Conservation (phyloP, 2,113 vertebrate species). For the Hystrix brachyura region DNA sequence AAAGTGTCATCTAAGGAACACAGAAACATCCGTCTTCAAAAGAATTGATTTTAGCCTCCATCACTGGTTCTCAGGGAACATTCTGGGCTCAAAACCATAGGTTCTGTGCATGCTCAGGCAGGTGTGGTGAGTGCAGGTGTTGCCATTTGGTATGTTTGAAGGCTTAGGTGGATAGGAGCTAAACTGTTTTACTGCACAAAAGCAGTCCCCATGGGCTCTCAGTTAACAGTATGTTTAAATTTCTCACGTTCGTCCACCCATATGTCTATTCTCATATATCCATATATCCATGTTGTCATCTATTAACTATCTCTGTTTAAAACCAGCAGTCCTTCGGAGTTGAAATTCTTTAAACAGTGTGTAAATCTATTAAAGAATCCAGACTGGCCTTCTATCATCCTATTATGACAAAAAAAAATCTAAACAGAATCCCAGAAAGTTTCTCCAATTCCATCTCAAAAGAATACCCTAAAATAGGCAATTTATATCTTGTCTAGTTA, state of each 20-base stretch:
- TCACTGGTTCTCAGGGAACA: background rate
- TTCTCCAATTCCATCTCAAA: background rate
- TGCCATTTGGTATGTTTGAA: background rate
- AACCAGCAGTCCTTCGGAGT: background rate
- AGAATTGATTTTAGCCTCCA: background rate
- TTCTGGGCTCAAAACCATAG: background rate
- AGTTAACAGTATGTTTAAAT: background rate
- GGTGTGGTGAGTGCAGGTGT: background rate
- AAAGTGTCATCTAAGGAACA: background rate
- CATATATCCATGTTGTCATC: background rate
- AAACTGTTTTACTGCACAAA: background rate
- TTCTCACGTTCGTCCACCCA: background rate
- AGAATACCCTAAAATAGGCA: background rate
- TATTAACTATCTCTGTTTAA: constrained; percentile 36
- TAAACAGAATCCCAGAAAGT: background rate
- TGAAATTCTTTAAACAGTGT: background rate
- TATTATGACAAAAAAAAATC: background rate
- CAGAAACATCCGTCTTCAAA: background rate
- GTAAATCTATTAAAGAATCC: background rate
- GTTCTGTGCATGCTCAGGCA: background rate
- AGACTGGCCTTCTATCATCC: background rate
- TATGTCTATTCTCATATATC: background rate
- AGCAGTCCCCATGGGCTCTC: background rate
- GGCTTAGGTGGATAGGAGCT: too few relatives aligned
- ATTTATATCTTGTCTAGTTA: background rate